A percentile compares a stretch with the other conserved stretches of the same genome.
phyloP scores from a whole-genome alignment of 1,140 invertebrate species.

The Stegodyphus mimosarum region DNA sequence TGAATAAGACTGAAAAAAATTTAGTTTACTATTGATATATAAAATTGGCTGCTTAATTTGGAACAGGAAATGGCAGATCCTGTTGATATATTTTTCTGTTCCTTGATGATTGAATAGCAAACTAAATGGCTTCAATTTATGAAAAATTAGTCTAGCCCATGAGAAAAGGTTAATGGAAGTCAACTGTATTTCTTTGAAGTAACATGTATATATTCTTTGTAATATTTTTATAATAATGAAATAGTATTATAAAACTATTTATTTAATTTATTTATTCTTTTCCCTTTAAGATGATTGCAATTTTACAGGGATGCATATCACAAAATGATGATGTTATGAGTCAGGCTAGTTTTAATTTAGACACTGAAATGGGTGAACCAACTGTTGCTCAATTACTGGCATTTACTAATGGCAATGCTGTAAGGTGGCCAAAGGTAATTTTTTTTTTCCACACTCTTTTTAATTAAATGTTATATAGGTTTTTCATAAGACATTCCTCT shows the following conservation, averaged over 20 bases:
- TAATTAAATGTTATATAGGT: too few relatives aligned
- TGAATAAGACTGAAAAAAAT: too few relatives aligned
- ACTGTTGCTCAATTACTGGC: conserved; percentile 60
- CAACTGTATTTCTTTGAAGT: background rate
- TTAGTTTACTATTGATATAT: too few relatives aligned
- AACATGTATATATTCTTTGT: background rate
- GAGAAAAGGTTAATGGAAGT: too few relatives aligned
- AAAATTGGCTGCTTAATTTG: too few relatives aligned
- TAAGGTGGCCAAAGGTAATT: conserved; percentile 64
- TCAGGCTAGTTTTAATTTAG: conserved; percentile 60
- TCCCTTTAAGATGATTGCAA: conserved; percentile 45
- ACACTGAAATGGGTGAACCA: conserved; percentile 57
- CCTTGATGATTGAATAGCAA: too few relatives aligned
- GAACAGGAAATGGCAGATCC: too few relatives aligned
- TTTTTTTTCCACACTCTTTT: background rate
- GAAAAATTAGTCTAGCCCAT: too few relatives aligned
- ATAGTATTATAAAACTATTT: background rate
- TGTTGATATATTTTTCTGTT: too few relatives aligned
- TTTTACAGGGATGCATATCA: conserved; percentile 59
- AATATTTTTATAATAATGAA: background rate
- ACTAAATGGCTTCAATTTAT: too few relatives aligned
- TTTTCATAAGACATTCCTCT: too few relatives aligned
- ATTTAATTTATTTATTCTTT: background rate
- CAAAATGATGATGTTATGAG: conserved; percentile 61
- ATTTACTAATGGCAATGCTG: conserved; percentile 40